These are phyloP conservation scores for Petrolisthes cinctipes DNA, from an alignment of 2,888 invertebrate species.

Conservation along the genomic window DNA sequence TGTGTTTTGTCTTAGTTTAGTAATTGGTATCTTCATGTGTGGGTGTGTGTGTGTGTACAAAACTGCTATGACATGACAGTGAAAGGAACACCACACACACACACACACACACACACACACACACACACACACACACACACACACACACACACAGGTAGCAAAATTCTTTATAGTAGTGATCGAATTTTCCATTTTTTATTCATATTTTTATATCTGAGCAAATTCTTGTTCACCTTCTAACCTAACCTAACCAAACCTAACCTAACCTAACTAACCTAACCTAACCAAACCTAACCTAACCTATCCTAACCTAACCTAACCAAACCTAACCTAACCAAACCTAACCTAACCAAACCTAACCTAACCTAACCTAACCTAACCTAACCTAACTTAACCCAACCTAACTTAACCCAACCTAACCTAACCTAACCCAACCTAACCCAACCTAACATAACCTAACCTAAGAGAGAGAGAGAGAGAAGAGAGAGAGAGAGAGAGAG, in stretches of 20 bases:
- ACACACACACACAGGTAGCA: background rate
- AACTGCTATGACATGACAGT: too few species aligned
- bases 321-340: constrained; percentile 19
- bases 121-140: background rate
- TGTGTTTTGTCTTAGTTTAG: too few species aligned
- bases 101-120: constrained; percentile 12
- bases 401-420: constrained; percentile 22
- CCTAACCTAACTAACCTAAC: background rate
- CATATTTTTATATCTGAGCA: too few species aligned
- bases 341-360: constrained; percentile 10
- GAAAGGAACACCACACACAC: background rate
- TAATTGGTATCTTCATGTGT: too few species aligned
- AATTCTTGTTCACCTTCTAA: background rate
- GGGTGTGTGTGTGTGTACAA: too few species aligned
- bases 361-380: constrained; percentile 29
- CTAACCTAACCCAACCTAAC: background rate
- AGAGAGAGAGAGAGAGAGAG: too few species aligned
- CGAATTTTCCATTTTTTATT: too few species aligned
- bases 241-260: background rate
- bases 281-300: background rate
- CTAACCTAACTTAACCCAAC: constrained; percentile 23
- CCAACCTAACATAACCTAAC: too few species aligned
- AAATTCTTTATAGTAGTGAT: background rate
- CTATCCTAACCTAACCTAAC: background rate
- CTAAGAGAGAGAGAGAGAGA: too few species aligned